Evolutionary conservation across 2,888 invertebrate genomes (phyloP).

Genomic region (Synergus laeviventris): DNA sequence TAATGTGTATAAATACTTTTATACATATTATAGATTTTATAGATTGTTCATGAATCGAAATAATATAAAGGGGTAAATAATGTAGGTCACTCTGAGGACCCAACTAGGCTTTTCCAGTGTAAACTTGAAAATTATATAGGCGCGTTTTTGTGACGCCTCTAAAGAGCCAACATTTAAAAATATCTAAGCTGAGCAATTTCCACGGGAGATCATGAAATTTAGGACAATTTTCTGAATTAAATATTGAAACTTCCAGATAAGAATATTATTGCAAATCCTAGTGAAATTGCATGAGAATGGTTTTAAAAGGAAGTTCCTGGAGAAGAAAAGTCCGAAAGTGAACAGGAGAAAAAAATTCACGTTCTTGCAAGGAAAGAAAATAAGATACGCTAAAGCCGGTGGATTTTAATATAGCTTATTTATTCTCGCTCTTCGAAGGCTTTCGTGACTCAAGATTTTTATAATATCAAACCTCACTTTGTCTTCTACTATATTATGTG

Average conservation of each 20-base stretch:
- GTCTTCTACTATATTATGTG: slow-evolving; percentile 19
- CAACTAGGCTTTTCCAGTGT: no score
- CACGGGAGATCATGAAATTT: no score
- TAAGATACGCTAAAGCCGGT: slow-evolving; percentile 43
- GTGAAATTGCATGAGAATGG: background rate
- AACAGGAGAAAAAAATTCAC: slow-evolving; percentile 10
- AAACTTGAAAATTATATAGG: no score
- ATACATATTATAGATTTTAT: no score
- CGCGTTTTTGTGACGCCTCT: no score
- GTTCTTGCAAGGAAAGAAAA: slow-evolving; percentile 5
- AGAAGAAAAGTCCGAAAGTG: background rate
- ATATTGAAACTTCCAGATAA: background rate
- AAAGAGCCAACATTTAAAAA: no score
- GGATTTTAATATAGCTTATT: slow-evolving; percentile 67
- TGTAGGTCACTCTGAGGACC: no score
- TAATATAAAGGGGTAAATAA: no score
- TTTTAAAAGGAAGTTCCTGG: slow-evolving; percentile 8
- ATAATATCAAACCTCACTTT: slow-evolving; percentile 54
- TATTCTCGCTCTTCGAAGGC: slow-evolving; percentile 62
- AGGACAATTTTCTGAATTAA: background rate
- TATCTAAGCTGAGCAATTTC: no score
- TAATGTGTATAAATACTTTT: no score
- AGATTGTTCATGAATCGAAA: no score
- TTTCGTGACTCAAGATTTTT: slow-evolving; percentile 60
- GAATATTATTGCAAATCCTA: background rate